Base-by-base conservation (phyloP, 2,113 vertebrate genomes). In the Chinchilla lanigera region DNA sequence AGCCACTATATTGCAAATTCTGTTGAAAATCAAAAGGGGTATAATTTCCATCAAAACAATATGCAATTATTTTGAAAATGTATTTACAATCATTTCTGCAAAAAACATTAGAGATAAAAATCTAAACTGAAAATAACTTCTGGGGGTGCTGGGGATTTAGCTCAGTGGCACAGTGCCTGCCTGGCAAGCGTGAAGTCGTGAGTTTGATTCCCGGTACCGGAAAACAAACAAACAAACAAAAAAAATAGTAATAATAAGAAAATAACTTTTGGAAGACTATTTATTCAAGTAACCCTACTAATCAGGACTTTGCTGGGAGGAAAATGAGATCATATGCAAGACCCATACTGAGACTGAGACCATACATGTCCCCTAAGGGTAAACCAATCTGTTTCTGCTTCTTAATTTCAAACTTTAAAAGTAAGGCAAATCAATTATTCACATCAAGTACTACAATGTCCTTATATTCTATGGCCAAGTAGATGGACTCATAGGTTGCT, bases 1-100 rank as follows among this genome's bases (percentile, higher is more conserved):
- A 86, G n/a, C 9, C 50, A 97, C 61, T 16, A 65, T 24, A 77
- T 13, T 77, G 7, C 41, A 95, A 97, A 92, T 78, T 92, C 47
- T 77, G n/a, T 73, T 83, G 94, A 86, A 94, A 89, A 56, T 84
- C 75, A 94, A 94, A 95, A 69, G 33, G 26, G 12, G 38, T 69
- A 91, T 5, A 93, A 93, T 67, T 96, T 96, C n/a, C n/a, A 60
- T 65, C 50, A 92, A 91, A 94, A 87, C 30, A 77, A 86, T 26
- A 4, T 90, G 16, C 30, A 94, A 38, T 1, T 35, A 38, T 65
- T 83, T 80, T 61, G 96, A 14, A 90, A 96, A 47, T 22, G 86
- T 41, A 89, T 58, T 86, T 84, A 78, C 1, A 94, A 92, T 87
- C 7, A 90, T 88, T 96, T 97, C 92, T 58, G 52, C 38, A 58